Conservation (phyloP, 1,140 invertebrate species). For the Drosophila hydei region DNA sequence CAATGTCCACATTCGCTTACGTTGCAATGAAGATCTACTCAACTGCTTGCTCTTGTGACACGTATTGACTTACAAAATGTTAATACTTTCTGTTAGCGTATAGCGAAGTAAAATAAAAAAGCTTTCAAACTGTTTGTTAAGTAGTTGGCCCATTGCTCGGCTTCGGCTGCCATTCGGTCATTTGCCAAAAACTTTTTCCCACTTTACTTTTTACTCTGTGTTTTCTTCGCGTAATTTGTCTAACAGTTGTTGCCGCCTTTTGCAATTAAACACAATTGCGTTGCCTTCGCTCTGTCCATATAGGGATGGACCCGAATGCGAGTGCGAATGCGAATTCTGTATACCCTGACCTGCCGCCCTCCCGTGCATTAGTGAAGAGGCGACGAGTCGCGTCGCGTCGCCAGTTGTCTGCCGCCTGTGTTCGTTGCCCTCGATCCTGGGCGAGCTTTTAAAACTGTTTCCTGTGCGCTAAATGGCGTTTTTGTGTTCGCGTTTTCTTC, state of each 20-base stretch:
- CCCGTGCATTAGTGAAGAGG: neutral
- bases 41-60: too few species aligned
- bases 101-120: neutral
- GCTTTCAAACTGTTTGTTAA: constrained; percentile 53
- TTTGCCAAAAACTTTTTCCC: constrained; percentile 70
- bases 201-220: constrained; percentile 42
- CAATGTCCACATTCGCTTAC: too few species aligned
- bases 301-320: neutral
- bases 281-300: constrained; percentile 30
- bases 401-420: constrained; percentile 37
- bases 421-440: constrained; percentile 31
- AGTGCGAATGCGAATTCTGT: neutral
- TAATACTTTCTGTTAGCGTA: neutral
- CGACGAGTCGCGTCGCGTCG: constrained; percentile 54
- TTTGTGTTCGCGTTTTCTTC: constrained; percentile 68
- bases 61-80: neutral
- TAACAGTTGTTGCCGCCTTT: constrained; percentile 51
- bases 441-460: constrained; percentile 76
- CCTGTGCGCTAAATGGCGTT: constrained; percentile 79
- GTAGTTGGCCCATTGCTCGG: constrained; percentile 33
- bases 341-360: neutral
- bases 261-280: constrained; percentile 80
- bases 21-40: too few species aligned
- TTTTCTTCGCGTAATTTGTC: constrained; percentile 64
- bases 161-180: constrained; percentile 57